These are phyloP conservation scores for Gymnoscopelus microlampas DNA, from an alignment of 2,797 vertebrate genomes.

Conservation along the genomic window DNA sequence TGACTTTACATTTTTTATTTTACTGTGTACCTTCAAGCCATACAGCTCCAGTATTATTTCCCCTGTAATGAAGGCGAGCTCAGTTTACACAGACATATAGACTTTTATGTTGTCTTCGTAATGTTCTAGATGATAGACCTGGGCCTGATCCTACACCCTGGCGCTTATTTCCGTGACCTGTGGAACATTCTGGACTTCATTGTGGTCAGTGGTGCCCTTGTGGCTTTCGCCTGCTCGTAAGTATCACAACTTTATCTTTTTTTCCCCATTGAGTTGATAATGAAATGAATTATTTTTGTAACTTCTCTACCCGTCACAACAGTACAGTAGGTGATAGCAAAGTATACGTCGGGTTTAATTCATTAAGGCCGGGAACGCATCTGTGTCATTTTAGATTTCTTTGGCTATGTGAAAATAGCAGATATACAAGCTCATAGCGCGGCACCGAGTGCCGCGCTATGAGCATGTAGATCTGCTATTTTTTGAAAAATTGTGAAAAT, in stretches of 20 bases:
- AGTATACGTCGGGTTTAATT: too few species aligned
- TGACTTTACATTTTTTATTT: too few species aligned
- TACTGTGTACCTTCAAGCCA: too few species aligned
- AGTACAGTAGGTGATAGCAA: too few species aligned
- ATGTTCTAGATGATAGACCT: conserved; percentile 93
- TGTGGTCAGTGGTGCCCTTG: conserved; percentile 98
- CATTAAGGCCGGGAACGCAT: too few species aligned
- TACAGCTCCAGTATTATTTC: background rate
- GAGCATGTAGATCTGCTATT: too few species aligned
- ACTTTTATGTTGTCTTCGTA: background rate
- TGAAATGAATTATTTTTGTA: background rate
- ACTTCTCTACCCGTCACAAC: too few species aligned
- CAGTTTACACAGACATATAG: background rate
- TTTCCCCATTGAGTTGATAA: background rate
- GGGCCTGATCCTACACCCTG: conserved; percentile 94
- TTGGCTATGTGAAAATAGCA: too few species aligned
- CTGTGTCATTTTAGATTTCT: too few species aligned
- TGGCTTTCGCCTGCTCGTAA: conserved; percentile 99
- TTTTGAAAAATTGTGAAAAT: too few species aligned
- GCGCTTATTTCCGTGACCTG: conserved; percentile 96
- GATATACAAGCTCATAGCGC: too few species aligned
- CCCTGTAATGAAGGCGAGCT: background rate
- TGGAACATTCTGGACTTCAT: conserved; percentile 99
- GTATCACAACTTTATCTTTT: conserved; percentile 58
- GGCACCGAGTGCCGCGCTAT: too few species aligned